Evolutionary conservation across 2,888 invertebrate species (phyloP).

Genomic region (Zhuqinia jingwanae): DNA sequence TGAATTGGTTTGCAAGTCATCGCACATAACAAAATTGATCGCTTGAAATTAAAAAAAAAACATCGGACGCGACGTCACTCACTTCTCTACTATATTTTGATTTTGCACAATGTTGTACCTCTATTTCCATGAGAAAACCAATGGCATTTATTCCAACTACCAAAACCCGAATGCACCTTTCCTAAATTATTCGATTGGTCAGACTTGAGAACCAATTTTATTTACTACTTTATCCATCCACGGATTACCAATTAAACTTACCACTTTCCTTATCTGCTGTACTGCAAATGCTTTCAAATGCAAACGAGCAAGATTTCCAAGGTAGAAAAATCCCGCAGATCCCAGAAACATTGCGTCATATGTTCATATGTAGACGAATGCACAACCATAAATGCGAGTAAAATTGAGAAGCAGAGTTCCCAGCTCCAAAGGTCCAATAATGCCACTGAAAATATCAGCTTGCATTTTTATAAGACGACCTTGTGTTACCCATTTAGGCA

Average conservation of each 20-base stretch:
- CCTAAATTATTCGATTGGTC: too few relatives aligned
- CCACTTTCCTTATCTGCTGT: not conserved
- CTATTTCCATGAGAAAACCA: not conserved
- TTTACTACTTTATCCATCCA: not conserved
- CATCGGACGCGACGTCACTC: not conserved
- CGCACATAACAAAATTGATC: slow-evolving; percentile 31
- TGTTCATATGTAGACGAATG: not conserved
- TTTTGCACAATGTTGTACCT: not conserved
- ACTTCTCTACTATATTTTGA: too few relatives aligned
- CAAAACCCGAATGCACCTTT: slow-evolving; percentile 28
- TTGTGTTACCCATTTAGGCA: slow-evolving; percentile 24
- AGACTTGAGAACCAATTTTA: not conserved
- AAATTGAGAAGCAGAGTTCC: slow-evolving; percentile 6
- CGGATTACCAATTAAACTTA: not conserved
- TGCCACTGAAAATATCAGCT: not conserved
- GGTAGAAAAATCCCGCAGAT: slow-evolving; percentile 27
- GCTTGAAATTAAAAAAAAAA: not conserved
- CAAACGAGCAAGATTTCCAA: slow-evolving; percentile 9
- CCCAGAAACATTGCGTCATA: not conserved
- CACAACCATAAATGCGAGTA: slow-evolving; percentile 31
- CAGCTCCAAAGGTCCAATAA: slow-evolving; percentile 46
- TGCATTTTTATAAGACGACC: slow-evolving; percentile 40
- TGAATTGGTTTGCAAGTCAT: slow-evolving; percentile 50
- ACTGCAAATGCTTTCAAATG: slow-evolving; percentile 16
- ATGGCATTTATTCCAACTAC: not conserved